Percentiles rank a stretch among this genome's conserved stretches.
These are phyloP conservation scores for Drosophila nr. perissopoda DNA, from an alignment of 2,888 invertebrate genomes.

Conservation along the genomic window DNA sequence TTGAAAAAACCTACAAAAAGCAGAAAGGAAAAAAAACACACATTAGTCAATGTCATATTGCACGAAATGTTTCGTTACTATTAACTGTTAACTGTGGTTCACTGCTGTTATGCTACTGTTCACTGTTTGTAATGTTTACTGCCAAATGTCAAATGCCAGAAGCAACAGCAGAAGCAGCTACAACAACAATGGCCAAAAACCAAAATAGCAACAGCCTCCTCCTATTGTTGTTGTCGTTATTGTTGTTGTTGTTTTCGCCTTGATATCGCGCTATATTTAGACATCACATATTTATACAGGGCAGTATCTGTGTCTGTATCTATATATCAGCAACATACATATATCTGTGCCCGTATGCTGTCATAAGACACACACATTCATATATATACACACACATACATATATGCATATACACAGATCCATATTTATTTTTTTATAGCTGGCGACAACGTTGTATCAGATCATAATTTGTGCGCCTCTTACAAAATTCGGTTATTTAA, in stretches of 20 bases:
- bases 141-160: conserved; percentile 24
- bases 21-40: conserved; percentile 2
- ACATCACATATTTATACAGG: conserved; percentile 32
- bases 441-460: conserved; percentile 67
- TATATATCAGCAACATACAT: not conserved
- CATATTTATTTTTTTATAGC: conserved; percentile 62
- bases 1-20: conserved; percentile 86
- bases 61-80: not conserved
- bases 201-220: conserved; percentile 53
- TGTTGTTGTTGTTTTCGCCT: conserved; percentile 54
- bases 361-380: conserved; percentile 49
- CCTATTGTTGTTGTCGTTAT: conserved; percentile 24
- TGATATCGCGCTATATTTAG: conserved; percentile 61
- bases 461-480: conserved; percentile 66
- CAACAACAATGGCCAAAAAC: conserved; percentile 50
- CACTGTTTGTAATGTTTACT: conserved; percentile 10
- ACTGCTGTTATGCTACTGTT: conserved; percentile 10
- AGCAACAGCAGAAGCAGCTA: conserved; percentile 11
- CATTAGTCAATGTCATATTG: conserved; percentile 17
- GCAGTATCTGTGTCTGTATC: conserved; percentile 23
- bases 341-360: conserved; percentile 44
- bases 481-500: conserved; percentile 52
- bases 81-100: conserved; percentile 7
- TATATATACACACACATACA: not conserved
- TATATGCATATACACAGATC: not conserved